A percentile compares a stretch with the other conserved stretches of the same genome.
Conservation (phyloP, 2,113 vertebrate species). For the Calyptomena viridis region DNA sequence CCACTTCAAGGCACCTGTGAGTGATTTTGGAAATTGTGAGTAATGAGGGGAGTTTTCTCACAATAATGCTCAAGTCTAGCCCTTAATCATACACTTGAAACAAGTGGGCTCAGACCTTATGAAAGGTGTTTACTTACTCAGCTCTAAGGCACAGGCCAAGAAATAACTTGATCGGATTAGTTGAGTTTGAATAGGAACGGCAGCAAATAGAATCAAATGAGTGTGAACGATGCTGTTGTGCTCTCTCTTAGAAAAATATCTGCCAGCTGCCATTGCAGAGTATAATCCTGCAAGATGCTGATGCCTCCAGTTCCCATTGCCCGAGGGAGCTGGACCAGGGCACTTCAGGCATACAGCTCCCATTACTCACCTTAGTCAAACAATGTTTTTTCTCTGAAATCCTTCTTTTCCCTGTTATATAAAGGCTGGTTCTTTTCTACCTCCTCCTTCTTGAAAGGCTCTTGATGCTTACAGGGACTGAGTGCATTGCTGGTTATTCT, state of each 20-base stretch:
- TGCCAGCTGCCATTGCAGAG: neutral
- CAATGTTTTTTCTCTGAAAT: neutral
- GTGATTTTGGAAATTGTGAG: neutral
- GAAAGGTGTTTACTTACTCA: constrained; percentile 57
- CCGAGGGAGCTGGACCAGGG: neutral
- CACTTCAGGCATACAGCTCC: neutral
- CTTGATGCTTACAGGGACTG: neutral
- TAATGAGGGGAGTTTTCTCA: neutral
- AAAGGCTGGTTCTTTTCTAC: constrained; percentile 1
- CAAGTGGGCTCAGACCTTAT: constrained; percentile 29
- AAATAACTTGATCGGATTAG: constrained; percentile 58
- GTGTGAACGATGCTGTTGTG: constrained; percentile 18
- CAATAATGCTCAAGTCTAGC: neutral
- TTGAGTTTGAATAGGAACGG: constrained; percentile 38
- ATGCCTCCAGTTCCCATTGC: neutral
- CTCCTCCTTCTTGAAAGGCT: constrained; percentile 17
- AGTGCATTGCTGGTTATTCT: constrained; percentile 22
- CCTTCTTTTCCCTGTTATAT: constrained; percentile 5
- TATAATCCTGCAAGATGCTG: constrained; percentile 16
- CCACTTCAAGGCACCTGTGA: neutral
- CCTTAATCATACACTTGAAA: constrained; percentile 8
- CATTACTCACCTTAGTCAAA: neutral
- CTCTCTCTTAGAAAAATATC: constrained; percentile 26
- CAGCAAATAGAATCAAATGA: constrained; percentile 32
- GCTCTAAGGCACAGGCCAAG: constrained; percentile 55